Base-by-base conservation (phyloP, 2,888 invertebrate species). In the Pelosia muscerda region DNA sequence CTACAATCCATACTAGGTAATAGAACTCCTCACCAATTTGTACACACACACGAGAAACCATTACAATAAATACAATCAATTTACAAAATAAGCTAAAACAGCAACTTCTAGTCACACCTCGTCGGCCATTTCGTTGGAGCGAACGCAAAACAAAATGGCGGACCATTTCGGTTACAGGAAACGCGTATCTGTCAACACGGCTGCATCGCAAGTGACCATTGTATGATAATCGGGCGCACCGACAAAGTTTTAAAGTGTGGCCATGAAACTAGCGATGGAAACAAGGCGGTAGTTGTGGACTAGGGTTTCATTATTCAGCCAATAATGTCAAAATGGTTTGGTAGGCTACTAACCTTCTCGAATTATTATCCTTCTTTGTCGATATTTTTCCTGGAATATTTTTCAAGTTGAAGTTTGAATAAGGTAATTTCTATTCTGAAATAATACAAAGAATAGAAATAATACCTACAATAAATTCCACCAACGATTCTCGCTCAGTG, bases 141-240 rank as follows among this genome's bases (percentile, higher is more conserved):
- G 78, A 79, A 83, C 81, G 83, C 82, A 83, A 86, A 89, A 91
- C 94, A 94, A 94, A 89, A 94, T 94, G 94, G 94, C 92, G 77
- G 77, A 83, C 91, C 88, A 88, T 91, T 94, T 93, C 87, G 92
- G 92, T 89, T 88, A 89, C 89, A 93, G 93, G 94, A 94, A 93
- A 92, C 91, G 92, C 90, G 92, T 93, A 93, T 93, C 93, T 93
- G 94, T 93, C 93, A 93, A 88, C 90, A 86, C 84, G 84, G 88
- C 87, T 83, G 92, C 92, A 93, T 93, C 88, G 89, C 92, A 92
- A 94, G 92, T 90, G 89, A 91, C 86, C 84, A 95, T 95, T 95
- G 94, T 95, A 94, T 95, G 94, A 93, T 94, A 95, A 95, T 95
- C 86, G 84, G 79, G 82, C 81, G 87, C 87, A 88, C 91, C 90